Evolutionary conservation across 2,113 vertebrate genomes (phyloP).

Genomic region (Otolemur garnettii): DNA sequence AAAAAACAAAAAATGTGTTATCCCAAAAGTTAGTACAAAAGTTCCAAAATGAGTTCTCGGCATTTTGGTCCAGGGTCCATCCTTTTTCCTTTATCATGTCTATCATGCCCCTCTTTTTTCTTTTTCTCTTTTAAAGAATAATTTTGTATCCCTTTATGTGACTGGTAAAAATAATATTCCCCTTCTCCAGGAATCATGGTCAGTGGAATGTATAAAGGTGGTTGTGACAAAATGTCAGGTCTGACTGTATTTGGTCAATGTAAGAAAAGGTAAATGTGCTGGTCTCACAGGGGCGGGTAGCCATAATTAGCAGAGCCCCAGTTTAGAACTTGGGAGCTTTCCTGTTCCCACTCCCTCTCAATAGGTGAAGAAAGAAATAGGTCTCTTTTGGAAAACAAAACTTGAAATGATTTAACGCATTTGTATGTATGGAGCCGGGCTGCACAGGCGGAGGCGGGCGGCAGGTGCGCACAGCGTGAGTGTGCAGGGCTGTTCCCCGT

Average conservation of each 20-base stretch:
- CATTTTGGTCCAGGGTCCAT: background rate
- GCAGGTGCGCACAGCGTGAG: too few species aligned
- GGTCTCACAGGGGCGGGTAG: background rate
- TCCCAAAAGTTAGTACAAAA: background rate
- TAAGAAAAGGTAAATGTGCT: conserved; percentile 1
- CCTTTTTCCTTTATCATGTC: background rate
- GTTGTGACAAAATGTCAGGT: background rate
- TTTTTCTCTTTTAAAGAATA: background rate
- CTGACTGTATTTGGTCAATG: background rate
- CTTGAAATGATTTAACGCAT: background rate
- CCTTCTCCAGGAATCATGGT: background rate
- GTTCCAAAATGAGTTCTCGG: background rate
- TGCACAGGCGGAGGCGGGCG: too few species aligned
- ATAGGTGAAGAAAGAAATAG: conserved; percentile 3
- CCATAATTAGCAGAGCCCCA: background rate
- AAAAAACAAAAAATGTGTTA: background rate
- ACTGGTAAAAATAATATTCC: background rate
- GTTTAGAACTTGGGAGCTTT: conserved; percentile 13
- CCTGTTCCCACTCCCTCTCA: background rate
- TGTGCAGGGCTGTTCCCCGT: too few species aligned
- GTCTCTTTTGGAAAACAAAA: conserved; percentile 20
- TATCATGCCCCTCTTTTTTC: background rate
- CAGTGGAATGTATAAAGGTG: background rate
- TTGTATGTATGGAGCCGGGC: background rate
- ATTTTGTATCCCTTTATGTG: conserved; percentile 4